Percentiles rank a stretch among this genome's conserved stretches.
Evolutionary conservation across 2,113 vertebrate species (phyloP).

Genomic region (Ceyx cyanopectus): DNA sequence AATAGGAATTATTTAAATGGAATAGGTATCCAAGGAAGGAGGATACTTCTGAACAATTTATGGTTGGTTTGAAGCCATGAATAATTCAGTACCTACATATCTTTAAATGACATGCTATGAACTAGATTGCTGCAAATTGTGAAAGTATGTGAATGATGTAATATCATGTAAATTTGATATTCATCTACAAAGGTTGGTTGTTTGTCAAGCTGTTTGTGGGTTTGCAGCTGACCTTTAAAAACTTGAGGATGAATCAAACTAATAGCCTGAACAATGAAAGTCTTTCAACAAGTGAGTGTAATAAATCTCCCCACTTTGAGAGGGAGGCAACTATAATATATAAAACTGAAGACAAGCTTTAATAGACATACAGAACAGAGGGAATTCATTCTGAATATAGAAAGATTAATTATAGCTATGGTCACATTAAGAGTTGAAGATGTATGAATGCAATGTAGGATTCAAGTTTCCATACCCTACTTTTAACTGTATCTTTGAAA

Average conservation of each 20-base stretch:
- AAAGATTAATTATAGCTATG: constrained; percentile 33
- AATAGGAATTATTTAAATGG: not conserved
- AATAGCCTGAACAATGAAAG: constrained; percentile 34
- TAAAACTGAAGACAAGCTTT: constrained; percentile 31
- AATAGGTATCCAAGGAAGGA: not conserved
- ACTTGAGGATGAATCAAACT: constrained; percentile 62
- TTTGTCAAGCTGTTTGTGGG: constrained; percentile 67
- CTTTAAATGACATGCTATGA: constrained; percentile 34
- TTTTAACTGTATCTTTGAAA: not conserved
- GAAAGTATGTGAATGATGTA: not conserved
- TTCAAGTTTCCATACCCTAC: not conserved
- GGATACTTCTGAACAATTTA: constrained; percentile 20
- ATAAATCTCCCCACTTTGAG: constrained; percentile 33
- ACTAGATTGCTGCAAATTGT: constrained; percentile 7
- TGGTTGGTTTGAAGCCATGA: not conserved
- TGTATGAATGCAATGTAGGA: not conserved
- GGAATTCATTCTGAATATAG: constrained; percentile 29
- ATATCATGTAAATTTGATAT: constrained; percentile 32
- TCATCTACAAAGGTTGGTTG: constrained; percentile 52
- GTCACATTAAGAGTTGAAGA: not conserved
- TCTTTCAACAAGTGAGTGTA: constrained; percentile 22
- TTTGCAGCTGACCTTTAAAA: constrained; percentile 64
- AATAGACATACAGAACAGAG: constrained; percentile 25
- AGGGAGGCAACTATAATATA: constrained; percentile 25
- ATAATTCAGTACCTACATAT: constrained; percentile 24